Conservation (phyloP, 1,140 invertebrate genomes). For the Papilio polyxenes region DNA sequence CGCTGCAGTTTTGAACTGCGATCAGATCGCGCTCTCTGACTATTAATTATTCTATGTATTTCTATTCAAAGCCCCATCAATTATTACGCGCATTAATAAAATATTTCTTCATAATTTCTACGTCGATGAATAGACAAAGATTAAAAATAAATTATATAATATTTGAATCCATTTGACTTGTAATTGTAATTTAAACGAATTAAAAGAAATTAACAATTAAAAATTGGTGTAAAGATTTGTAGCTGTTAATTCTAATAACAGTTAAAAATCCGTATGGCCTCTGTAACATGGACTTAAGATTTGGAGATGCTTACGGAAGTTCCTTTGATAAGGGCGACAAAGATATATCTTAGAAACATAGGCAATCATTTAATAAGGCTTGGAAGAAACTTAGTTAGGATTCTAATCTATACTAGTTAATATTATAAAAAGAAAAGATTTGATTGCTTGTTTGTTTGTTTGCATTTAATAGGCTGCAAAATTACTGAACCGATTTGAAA, state of each 20-base stretch:
- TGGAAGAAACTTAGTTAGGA: no score
- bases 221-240: neutral
- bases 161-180: neutral
- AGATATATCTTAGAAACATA: no score
- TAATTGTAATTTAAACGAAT: neutral
- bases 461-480: no score
- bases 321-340: neutral
- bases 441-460: no score
- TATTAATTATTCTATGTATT: conserved; percentile 40
- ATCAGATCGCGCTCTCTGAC: conserved; percentile 34
- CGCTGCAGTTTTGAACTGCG: conserved; percentile 35
- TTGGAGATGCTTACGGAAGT: no score
- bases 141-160: neutral
- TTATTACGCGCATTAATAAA: conserved; percentile 22
- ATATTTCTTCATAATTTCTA: neutral
- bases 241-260: no score
- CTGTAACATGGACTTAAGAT: no score
- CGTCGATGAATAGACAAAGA: neutral
- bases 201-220: neutral
- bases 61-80: conserved; percentile 33
- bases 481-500: no score
- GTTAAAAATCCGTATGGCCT: neutral
- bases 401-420: no score
- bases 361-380: no score
- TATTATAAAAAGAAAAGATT: no score